phyloP scores from a whole-genome alignment of 2,888 invertebrate genomes.

The Phalangium opilio region DNA sequence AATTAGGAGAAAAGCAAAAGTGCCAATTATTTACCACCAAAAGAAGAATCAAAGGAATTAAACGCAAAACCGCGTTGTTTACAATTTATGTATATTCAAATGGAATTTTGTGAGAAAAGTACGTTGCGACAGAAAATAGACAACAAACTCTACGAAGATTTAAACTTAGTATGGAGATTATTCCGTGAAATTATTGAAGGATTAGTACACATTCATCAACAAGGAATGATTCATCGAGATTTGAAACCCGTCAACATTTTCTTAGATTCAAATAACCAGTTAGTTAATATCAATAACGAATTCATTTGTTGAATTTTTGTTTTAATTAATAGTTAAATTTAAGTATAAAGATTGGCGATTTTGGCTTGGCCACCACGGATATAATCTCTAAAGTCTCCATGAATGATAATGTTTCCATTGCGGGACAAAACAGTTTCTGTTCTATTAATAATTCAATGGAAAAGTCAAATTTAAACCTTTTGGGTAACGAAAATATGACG shows the following conservation, averaged over 20 bases:
- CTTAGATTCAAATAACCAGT: slow-evolving; percentile 67
- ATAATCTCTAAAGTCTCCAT: slow-evolving; percentile 11
- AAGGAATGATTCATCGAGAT: slow-evolving; percentile 34
- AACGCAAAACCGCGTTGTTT: neutral
- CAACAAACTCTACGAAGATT: slow-evolving; percentile 54
- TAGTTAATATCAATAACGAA: no score
- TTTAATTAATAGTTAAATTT: no score
- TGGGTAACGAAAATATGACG: slow-evolving; percentile 37
- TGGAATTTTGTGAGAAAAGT: slow-evolving; percentile 97
- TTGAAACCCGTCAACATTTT: slow-evolving; percentile 70
- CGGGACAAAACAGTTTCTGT: neutral
- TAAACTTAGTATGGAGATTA: slow-evolving; percentile 69
- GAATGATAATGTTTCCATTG: slow-evolving; percentile 1
- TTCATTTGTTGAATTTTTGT: no score
- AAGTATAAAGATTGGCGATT: slow-evolving; percentile 87
- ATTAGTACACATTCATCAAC: slow-evolving; percentile 77
- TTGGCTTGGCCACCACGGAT: slow-evolving; percentile 67
- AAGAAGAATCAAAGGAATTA: neutral
- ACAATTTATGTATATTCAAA: slow-evolving; percentile 29
- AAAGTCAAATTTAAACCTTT: neutral
- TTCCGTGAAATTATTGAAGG: slow-evolving; percentile 90
- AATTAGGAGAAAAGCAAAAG: neutral
- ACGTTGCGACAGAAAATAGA: slow-evolving; percentile 60
- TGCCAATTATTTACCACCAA: neutral
- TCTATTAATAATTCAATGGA: neutral